A percentile compares a stretch with the other conserved stretches of the same genome.
phyloP scores from a whole-genome alignment of 2,797 vertebrate genomes.

The Urophycis tenuis region DNA sequence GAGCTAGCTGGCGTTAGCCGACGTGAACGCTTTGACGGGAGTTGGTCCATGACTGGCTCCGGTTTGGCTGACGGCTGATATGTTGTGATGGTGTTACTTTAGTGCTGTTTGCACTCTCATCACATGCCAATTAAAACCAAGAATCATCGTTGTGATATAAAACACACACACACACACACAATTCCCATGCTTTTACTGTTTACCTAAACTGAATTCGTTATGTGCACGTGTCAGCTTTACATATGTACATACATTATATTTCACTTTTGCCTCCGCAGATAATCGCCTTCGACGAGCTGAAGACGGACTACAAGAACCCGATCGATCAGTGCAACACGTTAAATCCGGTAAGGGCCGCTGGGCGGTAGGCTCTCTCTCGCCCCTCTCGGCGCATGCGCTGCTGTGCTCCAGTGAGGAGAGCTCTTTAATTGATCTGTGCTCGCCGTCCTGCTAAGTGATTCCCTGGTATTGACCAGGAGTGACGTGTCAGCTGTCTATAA shows the following conservation, averaged over 20 bases:
- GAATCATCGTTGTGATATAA: background rate
- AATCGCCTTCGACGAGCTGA: constrained; percentile 98
- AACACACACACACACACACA: background rate
- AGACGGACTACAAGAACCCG: constrained; percentile 99
- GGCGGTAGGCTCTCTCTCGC: constrained; percentile 13
- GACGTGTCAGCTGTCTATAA: constrained; percentile 88
- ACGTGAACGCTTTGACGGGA: background rate
- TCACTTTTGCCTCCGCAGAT: constrained; percentile 71
- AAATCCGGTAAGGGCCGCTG: constrained; percentile 88
- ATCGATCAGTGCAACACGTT: constrained; percentile 99
- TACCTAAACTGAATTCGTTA: background rate
- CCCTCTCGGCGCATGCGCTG: constrained; percentile 59
- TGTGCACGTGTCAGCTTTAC: too few relatives aligned
- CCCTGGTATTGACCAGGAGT: constrained; percentile 79
- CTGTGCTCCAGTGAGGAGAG: constrained; percentile 33
- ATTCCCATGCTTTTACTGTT: background rate
- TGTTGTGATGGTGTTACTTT: background rate
- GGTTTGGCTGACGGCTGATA: background rate
- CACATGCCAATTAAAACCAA: background rate
- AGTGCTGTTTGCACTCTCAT: background rate
- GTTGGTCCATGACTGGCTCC: background rate
- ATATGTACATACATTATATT: background rate
- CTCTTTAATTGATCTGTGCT: constrained; percentile 59
- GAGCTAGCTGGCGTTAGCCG: background rate
- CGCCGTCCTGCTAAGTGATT: constrained; percentile 76